phyloP scores from a whole-genome alignment of 2,797 vertebrate genomes.

The Oreochromis mossambicus region DNA sequence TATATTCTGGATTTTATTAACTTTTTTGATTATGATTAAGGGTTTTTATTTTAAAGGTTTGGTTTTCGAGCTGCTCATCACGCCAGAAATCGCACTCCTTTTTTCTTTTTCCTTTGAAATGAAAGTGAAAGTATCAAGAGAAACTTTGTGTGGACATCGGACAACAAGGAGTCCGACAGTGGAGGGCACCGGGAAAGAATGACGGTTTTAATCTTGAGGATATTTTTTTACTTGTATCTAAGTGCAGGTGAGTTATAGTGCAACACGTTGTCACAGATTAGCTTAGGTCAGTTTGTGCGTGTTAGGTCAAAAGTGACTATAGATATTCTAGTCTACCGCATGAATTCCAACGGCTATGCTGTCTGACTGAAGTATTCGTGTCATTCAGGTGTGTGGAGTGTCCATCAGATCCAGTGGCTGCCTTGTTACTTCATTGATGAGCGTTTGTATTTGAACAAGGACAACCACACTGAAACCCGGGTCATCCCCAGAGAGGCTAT shows the following conservation, averaged over 20 bases:
- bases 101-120: constrained; percentile 4
- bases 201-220: constrained; percentile 13
- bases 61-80: not conserved
- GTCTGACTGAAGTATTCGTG: not conserved
- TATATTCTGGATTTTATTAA: not conserved
- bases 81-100: not conserved
- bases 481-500: constrained; percentile 49
- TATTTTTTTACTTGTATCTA: constrained; percentile 12
- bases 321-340: not conserved
- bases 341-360: too few species aligned
- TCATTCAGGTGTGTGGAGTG: constrained; percentile 44
- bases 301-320: not conserved
- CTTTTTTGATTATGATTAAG: not conserved
- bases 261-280: not conserved
- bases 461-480: constrained; percentile 29
- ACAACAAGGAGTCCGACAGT: not conserved
- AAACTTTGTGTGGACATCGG: rapidly evolving
- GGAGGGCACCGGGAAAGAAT: not conserved
- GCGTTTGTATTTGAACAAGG: not conserved
- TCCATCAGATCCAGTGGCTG: constrained; percentile 60
- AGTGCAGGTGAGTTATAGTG: constrained; percentile 29
- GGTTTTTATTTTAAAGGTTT: not conserved
- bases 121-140: constrained; percentile 68
- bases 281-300: not conserved
- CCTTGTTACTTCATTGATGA: constrained; percentile 75